Percentiles rank a stretch among this genome's conserved stretches.
Conservation (phyloP, 2,888 invertebrate species). For the Tipula vernalis region DNA sequence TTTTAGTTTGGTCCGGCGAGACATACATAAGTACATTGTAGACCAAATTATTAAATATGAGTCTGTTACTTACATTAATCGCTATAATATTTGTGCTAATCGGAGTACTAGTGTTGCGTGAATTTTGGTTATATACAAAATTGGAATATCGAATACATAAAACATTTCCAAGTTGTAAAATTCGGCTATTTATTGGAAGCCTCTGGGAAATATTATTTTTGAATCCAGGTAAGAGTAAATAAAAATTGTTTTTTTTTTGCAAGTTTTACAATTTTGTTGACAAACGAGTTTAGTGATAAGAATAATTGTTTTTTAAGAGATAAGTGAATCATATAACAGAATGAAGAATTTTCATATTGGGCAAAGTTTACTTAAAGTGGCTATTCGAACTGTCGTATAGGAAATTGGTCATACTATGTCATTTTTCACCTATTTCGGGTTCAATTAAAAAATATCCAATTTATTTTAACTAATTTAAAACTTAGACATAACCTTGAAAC, state of each 20-base stretch:
- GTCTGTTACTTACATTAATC: not conserved
- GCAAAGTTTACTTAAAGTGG: no score
- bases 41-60: not conserved
- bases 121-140: constrained; percentile 6
- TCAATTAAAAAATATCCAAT: no score
- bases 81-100: not conserved
- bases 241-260: no score
- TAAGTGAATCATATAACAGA: no score
- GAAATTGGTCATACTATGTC: no score
- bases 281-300: not conserved
- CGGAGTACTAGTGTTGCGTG: not conserved
- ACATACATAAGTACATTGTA: not conserved
- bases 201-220: not conserved
- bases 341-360: no score
- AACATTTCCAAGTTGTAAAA: not conserved
- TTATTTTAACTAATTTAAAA: no score
- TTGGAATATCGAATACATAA: not conserved
- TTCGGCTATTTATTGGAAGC: not conserved
- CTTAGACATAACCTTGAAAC: no score
- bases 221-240: not conserved
- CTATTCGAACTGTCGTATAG: no score
- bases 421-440: no score
- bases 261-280: no score
- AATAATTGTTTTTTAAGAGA: not conserved
- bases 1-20: not conserved